These are phyloP conservation scores for Isichthys henryi DNA, from an alignment of 2,113 vertebrate species.

Conservation along the genomic window DNA sequence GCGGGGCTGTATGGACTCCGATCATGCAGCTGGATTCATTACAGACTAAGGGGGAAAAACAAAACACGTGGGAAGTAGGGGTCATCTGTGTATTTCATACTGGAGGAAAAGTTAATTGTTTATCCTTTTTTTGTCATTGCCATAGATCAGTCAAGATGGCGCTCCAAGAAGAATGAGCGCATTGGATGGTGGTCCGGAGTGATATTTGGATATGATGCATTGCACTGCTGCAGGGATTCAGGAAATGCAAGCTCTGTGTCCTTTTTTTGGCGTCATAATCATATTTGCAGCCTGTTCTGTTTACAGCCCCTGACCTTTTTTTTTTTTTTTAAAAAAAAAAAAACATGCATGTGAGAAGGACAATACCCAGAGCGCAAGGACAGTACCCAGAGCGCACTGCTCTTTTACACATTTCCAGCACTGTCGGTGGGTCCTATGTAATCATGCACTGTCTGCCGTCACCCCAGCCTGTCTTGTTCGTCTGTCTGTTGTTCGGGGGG, in stretches of 20 bases:
- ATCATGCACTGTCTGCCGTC: neutral
- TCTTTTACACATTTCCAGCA: neutral
- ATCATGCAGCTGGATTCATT: slow-evolving; percentile 27
- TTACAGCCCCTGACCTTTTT: neutral
- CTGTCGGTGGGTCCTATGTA: neutral
- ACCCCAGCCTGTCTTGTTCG: neutral
- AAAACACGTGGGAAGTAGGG: neutral
- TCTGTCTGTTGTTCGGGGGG: neutral
- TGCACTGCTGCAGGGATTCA: neutral
- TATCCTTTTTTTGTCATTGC: neutral
- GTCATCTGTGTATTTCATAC: neutral
- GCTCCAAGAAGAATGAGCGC: neutral
- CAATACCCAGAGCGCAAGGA: too few relatives aligned
- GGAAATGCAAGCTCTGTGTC: neutral
- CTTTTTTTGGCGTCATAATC: neutral
- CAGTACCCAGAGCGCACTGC: neutral
- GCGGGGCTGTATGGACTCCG: slow-evolving; percentile 25
- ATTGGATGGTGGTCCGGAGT: neutral
- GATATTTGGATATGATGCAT: slow-evolving; percentile 2
- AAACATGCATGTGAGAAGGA: neutral
- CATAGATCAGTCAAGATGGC: neutral
- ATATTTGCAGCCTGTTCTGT: neutral
- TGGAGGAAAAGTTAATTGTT: neutral
- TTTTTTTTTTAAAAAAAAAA: neutral
- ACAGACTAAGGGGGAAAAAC: neutral